These are phyloP conservation scores for Dicerorhinus sumatrensis DNA, from an alignment of 2,113 vertebrate species.

Conservation along the genomic window DNA sequence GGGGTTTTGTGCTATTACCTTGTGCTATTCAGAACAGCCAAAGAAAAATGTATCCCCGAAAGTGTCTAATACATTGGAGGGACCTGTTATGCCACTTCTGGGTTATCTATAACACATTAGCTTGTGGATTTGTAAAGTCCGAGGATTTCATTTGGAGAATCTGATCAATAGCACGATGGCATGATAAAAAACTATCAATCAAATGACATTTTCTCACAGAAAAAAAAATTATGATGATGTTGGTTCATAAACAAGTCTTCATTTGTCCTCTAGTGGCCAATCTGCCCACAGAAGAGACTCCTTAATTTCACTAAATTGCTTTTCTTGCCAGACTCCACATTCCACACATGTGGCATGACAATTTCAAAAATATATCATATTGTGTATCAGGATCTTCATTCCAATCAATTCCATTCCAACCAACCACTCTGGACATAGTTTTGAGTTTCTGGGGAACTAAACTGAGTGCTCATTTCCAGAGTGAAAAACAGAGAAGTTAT, in stretches of 20 bases:
- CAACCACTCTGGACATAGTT: background rate
- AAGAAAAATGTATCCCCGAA: background rate
- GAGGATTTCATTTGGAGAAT: background rate
- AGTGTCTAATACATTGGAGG: background rate
- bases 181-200: background rate
- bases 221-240: background rate
- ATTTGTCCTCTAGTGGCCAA: background rate
- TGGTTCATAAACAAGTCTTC: background rate
- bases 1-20: background rate
- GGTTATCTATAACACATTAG: background rate
- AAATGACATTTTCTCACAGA: background rate
- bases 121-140: background rate
- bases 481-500: background rate
- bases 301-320: background rate
- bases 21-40: background rate
- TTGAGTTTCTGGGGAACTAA: background rate
- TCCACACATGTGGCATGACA: background rate
- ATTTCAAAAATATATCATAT: background rate
- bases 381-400: background rate
- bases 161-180: background rate
- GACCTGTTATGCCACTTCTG: background rate
- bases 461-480: background rate
- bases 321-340: background rate
- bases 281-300: background rate
- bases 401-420: background rate